Percentiles rank a stretch among this genome's conserved stretches.
Evolutionary conservation across 2,113 vertebrate species (phyloP).

Genomic region (Rhabdornis inornatus): DNA sequence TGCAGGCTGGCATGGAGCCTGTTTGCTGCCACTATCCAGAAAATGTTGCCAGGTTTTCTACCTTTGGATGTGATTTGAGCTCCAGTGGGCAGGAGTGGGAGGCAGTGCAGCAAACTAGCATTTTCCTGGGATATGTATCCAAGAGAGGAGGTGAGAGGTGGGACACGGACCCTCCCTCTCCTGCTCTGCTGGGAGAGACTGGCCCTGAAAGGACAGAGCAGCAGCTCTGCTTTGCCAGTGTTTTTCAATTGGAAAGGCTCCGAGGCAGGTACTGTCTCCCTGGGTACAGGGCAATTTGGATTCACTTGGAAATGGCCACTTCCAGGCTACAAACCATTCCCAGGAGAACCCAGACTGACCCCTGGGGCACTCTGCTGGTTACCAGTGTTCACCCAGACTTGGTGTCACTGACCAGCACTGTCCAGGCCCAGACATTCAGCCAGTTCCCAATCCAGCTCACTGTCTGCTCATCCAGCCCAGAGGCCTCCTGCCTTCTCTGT

Average conservation of each 20-base stretch:
- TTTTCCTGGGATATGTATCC: background rate
- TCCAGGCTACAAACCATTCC: background rate
- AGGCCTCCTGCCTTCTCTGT: background rate
- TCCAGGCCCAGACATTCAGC: background rate
- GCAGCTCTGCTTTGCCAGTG: background rate
- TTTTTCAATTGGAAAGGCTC: background rate
- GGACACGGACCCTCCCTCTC: background rate
- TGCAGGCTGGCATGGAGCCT: background rate
- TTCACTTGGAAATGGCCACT: background rate
- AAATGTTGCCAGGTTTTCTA: background rate
- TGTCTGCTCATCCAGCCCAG: background rate
- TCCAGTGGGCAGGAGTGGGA: background rate
- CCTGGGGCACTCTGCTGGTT: background rate
- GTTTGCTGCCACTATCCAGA: accelerated
- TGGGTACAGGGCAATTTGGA: background rate
- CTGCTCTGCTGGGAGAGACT: background rate
- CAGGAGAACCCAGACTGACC: background rate
- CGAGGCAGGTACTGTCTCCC: background rate
- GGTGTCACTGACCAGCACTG: background rate
- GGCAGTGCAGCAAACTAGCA: background rate
- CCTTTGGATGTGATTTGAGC: background rate
- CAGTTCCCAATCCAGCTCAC: background rate
- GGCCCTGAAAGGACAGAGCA: background rate
- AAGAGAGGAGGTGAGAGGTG: background rate
- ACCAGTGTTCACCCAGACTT: background rate